Conservation (phyloP, 2,888 invertebrate species). For the Andrena bicolor region DNA sequence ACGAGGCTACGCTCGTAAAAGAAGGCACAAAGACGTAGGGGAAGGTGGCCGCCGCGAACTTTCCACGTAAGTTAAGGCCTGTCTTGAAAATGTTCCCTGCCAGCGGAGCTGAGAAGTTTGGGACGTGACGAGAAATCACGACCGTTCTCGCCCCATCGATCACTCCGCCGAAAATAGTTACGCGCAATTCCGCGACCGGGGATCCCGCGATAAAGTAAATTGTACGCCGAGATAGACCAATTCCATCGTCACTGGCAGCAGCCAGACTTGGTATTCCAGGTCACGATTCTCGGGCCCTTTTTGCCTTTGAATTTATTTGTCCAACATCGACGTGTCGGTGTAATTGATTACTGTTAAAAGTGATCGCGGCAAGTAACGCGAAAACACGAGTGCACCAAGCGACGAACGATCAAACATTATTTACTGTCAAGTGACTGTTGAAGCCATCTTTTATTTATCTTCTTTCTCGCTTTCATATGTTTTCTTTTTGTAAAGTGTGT, state of each 20-base stretch:
- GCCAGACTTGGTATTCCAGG: slow-evolving; percentile 17
- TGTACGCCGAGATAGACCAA: slow-evolving; percentile 32
- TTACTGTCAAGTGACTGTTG: background rate
- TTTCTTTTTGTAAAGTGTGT: no score
- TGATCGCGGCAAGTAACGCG: background rate
- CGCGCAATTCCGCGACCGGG: slow-evolving; percentile 20
- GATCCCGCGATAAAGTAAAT: slow-evolving; percentile 46
- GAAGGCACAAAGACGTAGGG: slow-evolving; percentile 25
- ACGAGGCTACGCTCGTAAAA: slow-evolving; percentile 21
- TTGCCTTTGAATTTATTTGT: slow-evolving; percentile 22
- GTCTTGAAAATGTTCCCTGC: slow-evolving; percentile 64
- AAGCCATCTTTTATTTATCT: no score
- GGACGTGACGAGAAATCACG: slow-evolving; percentile 72
- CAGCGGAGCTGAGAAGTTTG: slow-evolving; percentile 55
- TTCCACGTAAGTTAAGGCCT: slow-evolving; percentile 70
- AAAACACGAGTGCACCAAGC: background rate
- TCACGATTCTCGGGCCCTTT: slow-evolving; percentile 19
- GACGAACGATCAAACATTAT: background rate
- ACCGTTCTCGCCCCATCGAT: slow-evolving; percentile 51
- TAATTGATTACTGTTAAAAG: slow-evolving; percentile 15
- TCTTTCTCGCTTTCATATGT: no score
- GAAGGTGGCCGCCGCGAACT: slow-evolving; percentile 61
- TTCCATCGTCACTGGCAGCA: slow-evolving; percentile 14
- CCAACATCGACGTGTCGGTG: background rate
- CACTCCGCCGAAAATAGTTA: slow-evolving; percentile 47